These are phyloP conservation scores for Aphyosemion australe DNA, from an alignment of 2,113 vertebrate species.

Conservation along the genomic window DNA sequence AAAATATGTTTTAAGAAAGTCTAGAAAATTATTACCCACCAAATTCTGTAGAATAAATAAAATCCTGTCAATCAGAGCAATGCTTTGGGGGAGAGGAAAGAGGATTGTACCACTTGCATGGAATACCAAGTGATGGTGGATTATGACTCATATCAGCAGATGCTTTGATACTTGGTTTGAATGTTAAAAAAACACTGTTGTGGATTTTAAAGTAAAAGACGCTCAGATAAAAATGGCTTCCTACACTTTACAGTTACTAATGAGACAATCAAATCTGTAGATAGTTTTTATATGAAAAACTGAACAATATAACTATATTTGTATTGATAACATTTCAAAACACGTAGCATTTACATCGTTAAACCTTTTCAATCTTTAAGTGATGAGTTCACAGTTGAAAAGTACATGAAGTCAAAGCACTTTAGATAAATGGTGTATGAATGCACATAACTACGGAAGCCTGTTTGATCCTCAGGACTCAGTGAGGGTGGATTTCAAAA, in stretches of 20 bases:
- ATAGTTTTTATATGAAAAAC: background rate
- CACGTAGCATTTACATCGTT: background rate
- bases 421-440: background rate
- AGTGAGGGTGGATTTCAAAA: background rate
- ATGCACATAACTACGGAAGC: too few species aligned
- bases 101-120: background rate
- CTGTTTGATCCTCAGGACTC: background rate
- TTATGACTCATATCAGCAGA: constrained; percentile 20
- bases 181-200: background rate
- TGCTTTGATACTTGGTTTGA: constrained; percentile 7
- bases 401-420: background rate
- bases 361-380: background rate
- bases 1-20: too few species aligned
- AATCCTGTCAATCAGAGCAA: background rate
- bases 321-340: background rate
- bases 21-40: too few species aligned
- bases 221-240: background rate
- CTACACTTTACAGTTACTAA: too few species aligned
- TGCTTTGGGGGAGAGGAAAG: background rate
- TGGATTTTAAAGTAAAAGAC: constrained; percentile 1
- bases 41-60: too few species aligned
- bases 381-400: background rate
- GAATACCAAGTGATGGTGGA: constrained; percentile 12
- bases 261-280: too few species aligned
- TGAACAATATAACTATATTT: background rate